Base-by-base conservation (phyloP, 2,888 invertebrate species). In the Ichneumon xanthorius region DNA sequence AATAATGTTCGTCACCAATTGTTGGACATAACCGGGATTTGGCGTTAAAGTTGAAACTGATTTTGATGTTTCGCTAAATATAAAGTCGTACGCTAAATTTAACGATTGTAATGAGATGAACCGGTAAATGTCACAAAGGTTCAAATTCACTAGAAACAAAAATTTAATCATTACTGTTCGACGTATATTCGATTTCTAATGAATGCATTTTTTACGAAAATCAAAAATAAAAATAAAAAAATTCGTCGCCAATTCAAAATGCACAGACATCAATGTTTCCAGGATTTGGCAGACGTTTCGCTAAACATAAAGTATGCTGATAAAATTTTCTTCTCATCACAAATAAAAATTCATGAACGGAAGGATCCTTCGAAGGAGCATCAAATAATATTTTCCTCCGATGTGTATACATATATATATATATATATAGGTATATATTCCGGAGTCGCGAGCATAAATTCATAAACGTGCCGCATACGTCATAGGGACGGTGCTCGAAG, bases 361-460 rank as follows among this genome's bases (percentile, higher is more conserved):
- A 58, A 58, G 19, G 26, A 58, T 26, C 11, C 58, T 6, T 58
- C 58, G 58, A 58, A 58, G 26, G 58, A 58, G 26, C 26, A 58
- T 58, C 58, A 58, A 58, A 58, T 58, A 58, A 58, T 58, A 58
- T 58, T 58, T 58, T 58, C 26, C 58, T 58, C 11, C 26, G 22
- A 26, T 1, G 16, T 45, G 55, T 37, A 16, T 1, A 16, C 19
- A 48, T 48, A 65, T 73, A 26, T 26, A 67, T 65, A 53, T 22
- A 26, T 2, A n/a, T n/a, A n/a, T n/a, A n/a, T n/a, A n/a, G n/a
- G 26, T 45, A 48, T 26, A 30, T 16, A 75, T 65, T 58, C 37
- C 19, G 19, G 22, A 82, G 73, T 78, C 63, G 73, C 71, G 58
- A 50, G 67, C 70, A 87, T 84, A 86, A 87, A 86, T 84, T 77